Conservation (phyloP, 1,140 invertebrate genomes). For the Agrypnia vestita region DNA sequence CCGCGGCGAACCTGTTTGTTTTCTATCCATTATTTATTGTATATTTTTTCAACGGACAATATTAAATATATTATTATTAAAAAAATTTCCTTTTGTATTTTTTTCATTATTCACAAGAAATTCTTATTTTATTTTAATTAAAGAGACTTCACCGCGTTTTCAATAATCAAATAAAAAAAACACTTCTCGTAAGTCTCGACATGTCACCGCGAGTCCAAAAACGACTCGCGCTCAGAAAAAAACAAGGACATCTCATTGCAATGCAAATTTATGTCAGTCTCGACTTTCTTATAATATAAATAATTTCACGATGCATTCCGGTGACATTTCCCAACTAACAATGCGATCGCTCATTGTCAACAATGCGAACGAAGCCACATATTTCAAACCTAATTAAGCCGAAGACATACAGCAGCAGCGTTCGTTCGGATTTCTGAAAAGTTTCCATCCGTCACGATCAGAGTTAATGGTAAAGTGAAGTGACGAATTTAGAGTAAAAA, state of each 20-base stretch:
- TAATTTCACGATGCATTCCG: constrained; percentile 16
- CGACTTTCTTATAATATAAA: constrained; percentile 2
- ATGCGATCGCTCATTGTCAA: constrained; percentile 54
- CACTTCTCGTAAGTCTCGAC: neutral
- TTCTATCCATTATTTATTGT: too few relatives aligned
- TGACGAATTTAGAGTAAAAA: neutral
- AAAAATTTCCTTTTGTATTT: too few relatives aligned
- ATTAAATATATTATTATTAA: too few relatives aligned
- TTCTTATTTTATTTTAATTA: too few relatives aligned
- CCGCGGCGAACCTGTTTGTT: too few relatives aligned
- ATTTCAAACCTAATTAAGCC: constrained; percentile 58
- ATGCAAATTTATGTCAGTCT: constrained; percentile 1
- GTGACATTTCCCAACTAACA: constrained; percentile 31
- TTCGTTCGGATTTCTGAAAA: neutral
- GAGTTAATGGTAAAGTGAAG: neutral
- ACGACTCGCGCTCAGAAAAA: neutral
- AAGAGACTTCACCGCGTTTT: too few relatives aligned
- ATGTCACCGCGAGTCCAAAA: neutral
- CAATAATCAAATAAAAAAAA: neutral
- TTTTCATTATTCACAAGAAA: too few relatives aligned
- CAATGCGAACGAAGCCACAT: constrained; percentile 42
- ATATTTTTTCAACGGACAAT: too few relatives aligned
- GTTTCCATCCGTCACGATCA: neutral
- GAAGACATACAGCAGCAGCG: neutral
- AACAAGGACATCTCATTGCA: neutral